Evolutionary conservation across 2,113 vertebrate species (phyloP).

Genomic region (Microcebus ravelobensis): DNA sequence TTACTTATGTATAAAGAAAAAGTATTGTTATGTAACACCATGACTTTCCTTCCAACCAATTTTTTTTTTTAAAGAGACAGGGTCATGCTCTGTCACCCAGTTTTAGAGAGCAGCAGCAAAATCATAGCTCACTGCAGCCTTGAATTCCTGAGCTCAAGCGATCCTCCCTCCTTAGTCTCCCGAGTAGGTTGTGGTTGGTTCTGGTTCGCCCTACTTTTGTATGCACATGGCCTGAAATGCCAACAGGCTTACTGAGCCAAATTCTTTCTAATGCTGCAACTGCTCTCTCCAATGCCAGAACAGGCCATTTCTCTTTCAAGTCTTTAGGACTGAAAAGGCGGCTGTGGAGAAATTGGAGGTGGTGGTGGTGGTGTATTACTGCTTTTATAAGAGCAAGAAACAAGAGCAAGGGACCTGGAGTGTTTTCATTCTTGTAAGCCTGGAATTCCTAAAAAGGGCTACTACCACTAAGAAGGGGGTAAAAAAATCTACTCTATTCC

Average conservation of each 20-base stretch:
- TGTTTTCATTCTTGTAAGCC: not conserved
- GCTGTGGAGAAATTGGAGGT: not conserved
- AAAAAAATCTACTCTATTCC: not conserved
- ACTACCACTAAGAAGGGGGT: no score
- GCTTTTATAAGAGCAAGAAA: not conserved
- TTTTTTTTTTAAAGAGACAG: not conserved
- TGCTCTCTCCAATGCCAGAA: not conserved
- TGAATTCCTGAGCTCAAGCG: not conserved
- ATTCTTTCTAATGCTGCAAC: not conserved
- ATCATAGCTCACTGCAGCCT: not conserved
- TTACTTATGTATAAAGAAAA: not conserved
- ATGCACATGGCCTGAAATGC: not conserved
- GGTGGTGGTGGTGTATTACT: not conserved
- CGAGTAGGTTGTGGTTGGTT: not conserved
- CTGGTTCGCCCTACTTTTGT: no score
- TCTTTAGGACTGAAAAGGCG: not conserved
- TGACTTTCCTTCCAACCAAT: not conserved
- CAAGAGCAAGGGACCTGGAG: not conserved
- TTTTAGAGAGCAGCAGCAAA: not conserved
- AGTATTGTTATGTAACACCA: not conserved
- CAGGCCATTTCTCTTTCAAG: not conserved
- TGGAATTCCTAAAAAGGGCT: not conserved
- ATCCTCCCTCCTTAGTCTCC: not conserved
- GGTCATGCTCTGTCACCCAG: not conserved
- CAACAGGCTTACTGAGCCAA: not conserved